Evolutionary conservation across 2,113 vertebrate species (phyloP), one percentile per base, ranked within the genome.

Genomic region (Penelope pileata): DNA sequence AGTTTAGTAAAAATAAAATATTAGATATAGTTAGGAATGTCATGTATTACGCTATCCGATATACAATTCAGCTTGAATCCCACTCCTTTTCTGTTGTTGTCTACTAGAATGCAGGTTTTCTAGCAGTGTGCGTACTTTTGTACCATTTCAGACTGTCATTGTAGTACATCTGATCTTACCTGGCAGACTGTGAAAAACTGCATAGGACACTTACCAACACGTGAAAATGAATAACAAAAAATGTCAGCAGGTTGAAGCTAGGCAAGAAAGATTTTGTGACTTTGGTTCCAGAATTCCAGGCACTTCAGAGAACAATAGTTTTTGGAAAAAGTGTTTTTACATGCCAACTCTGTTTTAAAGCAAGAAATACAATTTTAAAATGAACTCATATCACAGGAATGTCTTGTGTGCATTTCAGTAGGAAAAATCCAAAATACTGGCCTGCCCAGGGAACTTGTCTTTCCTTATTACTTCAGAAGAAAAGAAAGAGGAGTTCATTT

Each of bases 141-240:
- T 87, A 64, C 27, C 30, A 50, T 67, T 87, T 82, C 87, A 62
- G 40, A 79, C 40, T 88, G 74, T 43, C 53, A 82, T 15, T 50
- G 59, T 48, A 95, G 66, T 69, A 90, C 86, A 96, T 72, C 68
- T 79, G 29, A 84, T 60, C 34, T 67, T 74, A 72, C 21, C 54
- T 80, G 48, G 83, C 10, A 74, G 53, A 43, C 38, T 83, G 66
- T 83, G 85, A 93, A 86, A 95, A 91, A 64, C 17, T 42, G 70
- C 53, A 82, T 29, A 45, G 58, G 67, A 56, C 30, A 59, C 53
- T 58, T 59, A 79, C 26, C 82, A 91, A 43, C 45, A 91, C 59
- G 40, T 76, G 70, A 94, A 89, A 92, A 95, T 7, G 7, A 45
- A 89, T 36, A 50, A 78, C 50, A 96, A 66, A 88, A 96, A 92